Evolutionary conservation across 2,888 invertebrate species (phyloP), one percentile per base, ranked within the genome.

Genomic region (Plagodis dolabraria): DNA sequence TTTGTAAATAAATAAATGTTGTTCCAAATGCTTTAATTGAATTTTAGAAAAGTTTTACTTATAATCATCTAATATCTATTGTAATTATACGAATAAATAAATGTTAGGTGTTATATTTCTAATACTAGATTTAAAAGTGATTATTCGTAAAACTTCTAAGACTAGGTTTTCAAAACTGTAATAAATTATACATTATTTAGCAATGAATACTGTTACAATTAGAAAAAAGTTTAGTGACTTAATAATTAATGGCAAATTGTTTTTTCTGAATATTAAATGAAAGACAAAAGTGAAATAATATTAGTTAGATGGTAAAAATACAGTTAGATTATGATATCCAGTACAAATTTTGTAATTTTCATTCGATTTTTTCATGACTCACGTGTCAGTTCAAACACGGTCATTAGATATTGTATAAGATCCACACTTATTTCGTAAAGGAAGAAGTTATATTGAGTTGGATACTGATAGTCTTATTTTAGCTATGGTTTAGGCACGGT

Each of bases 251-350:
- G 11, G 61, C 63, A 49, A 47, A 61, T 57, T 50, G 58, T 66
- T 68, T 71, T 74, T 53, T 73, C 68, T 66, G 73, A 72, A 73
- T 71, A 66, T 71, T 57, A 72, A 72, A 86, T 89, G 91, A 91
- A 92, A 91, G 92, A 92, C 92, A 83, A 89, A 86, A 91, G 91
- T 91, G 92, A 91, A 88, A 86, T 84, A 84, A 78, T 59, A 74
- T 80, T 89, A 91, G 87, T 73, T 81, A 75, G 77, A 71, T 69
- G 10, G 10, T 5, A 72, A 64, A 63, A 64, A 64, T 60, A 70
- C 66, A 71, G 71, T 74, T 72, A 70, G 57, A 63, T 61, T 68
- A 70, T 58, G 47, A 69, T 76, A 77, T 72, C 57, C 59, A 72
- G 61, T 74, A 68, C 69, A 74, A 68, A 61, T 45, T 52, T 59